Evolutionary conservation across 1,140 invertebrate genomes (phyloP), one percentile per base, ranked within the genome.

Genomic region (Drosophila santomea): DNA sequence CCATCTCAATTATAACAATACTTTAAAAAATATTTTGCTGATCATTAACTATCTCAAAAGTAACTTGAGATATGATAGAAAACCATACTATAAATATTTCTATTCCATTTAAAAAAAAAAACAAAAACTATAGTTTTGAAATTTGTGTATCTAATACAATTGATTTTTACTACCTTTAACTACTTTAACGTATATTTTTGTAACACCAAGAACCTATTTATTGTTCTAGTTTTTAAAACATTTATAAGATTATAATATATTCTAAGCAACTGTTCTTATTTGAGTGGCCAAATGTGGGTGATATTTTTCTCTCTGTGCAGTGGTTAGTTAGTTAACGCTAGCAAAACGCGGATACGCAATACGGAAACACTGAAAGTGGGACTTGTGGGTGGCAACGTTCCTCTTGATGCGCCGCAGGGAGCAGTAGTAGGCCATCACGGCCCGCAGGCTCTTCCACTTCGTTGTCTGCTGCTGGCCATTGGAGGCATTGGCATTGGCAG

Each of bases 391-490:
- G 75, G 74, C 77, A 91, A 86, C 92, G 83, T 95, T 97, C 96
- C 96, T 97, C 95, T 97, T 97, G 93, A 97, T 97, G 94, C 96
- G 96, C 93, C 96, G 95, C 86, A 97, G 95, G 80, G 96, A 95
- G 93, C 96, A 96, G 94, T 97, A 97, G 94, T 96, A 96, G 80
- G 96, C 96, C 96, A 97, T 96, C 81, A 97, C 96, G 79, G 96
- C 96, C 90, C 96, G 94, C 68, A 97, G 94, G 93, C 96, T 96
- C 93, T 95, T 95, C 96, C 96, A 97, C 91, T 96, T 96, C 93
- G 96, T 96, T 85, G 95, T 95, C 69, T 95, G 47, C 51, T 72
- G 54, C 50, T 51, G 56, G 64, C 68, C 68, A 71, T 71, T 71
- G 7, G 28, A 28, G 25, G 56, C 28, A 8, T 32, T 32, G 28